Evolutionary conservation across 2,888 invertebrate species (phyloP), one percentile per base, ranked within the genome.

Genomic region (Apamea epomidion): DNA sequence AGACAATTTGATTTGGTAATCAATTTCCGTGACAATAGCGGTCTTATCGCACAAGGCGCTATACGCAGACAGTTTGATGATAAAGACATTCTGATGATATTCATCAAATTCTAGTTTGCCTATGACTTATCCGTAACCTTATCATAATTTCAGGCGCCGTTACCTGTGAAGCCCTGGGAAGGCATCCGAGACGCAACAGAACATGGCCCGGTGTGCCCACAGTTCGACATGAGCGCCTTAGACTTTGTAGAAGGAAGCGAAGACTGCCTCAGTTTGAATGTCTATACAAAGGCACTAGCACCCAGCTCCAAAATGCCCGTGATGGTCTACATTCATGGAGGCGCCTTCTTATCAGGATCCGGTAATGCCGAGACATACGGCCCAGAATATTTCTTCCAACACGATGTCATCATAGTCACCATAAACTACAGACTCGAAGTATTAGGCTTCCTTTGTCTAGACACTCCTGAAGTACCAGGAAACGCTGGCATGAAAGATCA

Each of bases 311-410:
- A 91, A 76, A 85, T 92, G n/a, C 95, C 96, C 0, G 97, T 96
- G 2, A 94, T 97, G 93, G 94, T 97, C 0, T 97, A 92, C 87
- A 93, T 97, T 62, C 95, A 97, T 80, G 96, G 96, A 7, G 97
- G 97, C 2, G 94, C 92, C 16, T 96, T 92, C 78, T 90, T 93
- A 83, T 92, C 92, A 32, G 96, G 96, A 2, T 94, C 95, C 0
- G 95, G 95, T 25, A 91, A 95, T 74, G 87, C 92, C 12, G 91
- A 93, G 0, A 85, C 90, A 2, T 94, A 93, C 64, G 95, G 96
- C 3, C 95, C 96, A 12, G 93, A 95, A 78, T 94, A 93, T 80
- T 88, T 97, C 16, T 88, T 97, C 78, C 91, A 92, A 76, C 94
- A 96, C 74, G 93, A 95, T 80, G 94, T 96, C 2, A 92, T 96